These are phyloP conservation scores for Chamaetylas fuelleborni DNA, from an alignment of 2,113 vertebrate genomes.

Conservation along the genomic window DNA sequence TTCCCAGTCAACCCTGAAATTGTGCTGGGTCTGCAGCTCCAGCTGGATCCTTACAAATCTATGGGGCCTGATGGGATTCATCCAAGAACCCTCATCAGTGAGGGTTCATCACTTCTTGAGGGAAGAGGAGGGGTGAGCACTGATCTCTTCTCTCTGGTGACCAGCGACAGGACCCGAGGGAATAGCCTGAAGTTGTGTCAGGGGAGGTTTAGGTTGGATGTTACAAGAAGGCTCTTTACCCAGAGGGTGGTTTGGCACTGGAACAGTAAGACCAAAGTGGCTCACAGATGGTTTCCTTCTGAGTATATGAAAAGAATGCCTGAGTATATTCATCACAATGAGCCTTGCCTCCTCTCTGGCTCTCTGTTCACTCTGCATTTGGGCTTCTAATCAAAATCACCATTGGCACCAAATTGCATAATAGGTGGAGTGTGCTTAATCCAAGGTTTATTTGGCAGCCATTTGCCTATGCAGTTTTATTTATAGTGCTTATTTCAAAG, in stretches of 20 bases:
- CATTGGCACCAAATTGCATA: not conserved
- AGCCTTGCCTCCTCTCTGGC: not conserved
- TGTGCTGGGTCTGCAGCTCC: not conserved
- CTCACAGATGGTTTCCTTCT: not conserved
- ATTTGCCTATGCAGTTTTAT: conserved; percentile 59
- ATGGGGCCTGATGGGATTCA: not conserved
- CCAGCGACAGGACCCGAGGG: rapidly evolving
- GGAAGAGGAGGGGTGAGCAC: not conserved
- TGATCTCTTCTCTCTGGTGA: not conserved
- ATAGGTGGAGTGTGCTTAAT: conserved; percentile 8
- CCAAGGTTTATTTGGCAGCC: not conserved
- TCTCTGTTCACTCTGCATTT: not conserved
- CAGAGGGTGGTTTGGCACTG: not conserved
- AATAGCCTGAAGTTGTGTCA: not conserved
- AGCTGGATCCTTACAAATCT: not conserved
- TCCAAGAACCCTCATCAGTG: not conserved
- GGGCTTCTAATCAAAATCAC: not conserved
- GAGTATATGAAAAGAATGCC: not conserved
- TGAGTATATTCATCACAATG: not conserved
- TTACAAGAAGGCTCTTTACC: not conserved
- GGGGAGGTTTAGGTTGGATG: not conserved
- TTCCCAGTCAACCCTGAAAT: not conserved
- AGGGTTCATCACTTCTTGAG: not conserved
- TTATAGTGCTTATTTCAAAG: conserved; percentile 65
- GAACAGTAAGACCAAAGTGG: not conserved